These are phyloP conservation scores for Oenanthe oenanthe DNA, from an alignment of 2,113 vertebrate genomes.

Conservation along the genomic window DNA sequence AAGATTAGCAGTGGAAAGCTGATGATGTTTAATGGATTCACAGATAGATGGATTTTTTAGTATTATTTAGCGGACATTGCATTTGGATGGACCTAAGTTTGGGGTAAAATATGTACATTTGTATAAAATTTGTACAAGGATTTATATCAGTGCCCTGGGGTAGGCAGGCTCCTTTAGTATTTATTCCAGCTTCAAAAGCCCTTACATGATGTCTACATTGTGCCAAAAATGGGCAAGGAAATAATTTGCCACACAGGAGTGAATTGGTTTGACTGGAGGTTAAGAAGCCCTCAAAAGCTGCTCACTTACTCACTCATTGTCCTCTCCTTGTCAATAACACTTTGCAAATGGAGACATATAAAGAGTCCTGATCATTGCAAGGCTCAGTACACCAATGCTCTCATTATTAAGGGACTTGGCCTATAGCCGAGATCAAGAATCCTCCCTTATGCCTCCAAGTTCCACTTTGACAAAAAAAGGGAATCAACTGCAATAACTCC, in stretches of 20 bases:
- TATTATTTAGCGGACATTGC: not conserved
- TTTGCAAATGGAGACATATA: not conserved
- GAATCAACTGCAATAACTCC: not conserved
- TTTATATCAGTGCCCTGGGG: not conserved
- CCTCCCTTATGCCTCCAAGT: not conserved
- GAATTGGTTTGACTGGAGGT: not conserved
- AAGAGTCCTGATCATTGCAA: not conserved
- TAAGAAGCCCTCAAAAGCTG: not conserved
- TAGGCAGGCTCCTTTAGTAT: not conserved
- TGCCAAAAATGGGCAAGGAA: not conserved
- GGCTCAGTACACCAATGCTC: not conserved
- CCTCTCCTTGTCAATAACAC: not conserved
- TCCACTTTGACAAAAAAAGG: not conserved
- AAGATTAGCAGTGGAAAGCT: not conserved
- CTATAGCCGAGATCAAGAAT: not conserved
- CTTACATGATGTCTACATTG: not conserved
- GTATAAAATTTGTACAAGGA: not conserved
- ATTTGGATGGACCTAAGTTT: not conserved
- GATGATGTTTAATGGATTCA: not conserved
- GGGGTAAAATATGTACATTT: not conserved
- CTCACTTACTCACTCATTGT: not conserved
- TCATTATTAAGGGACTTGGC: not conserved
- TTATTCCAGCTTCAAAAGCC: not conserved
- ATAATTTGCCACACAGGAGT: not conserved
- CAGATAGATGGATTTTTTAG: not conserved